Conservation (phyloP, 2,888 invertebrate genomes). For the Emesis russula region DNA sequence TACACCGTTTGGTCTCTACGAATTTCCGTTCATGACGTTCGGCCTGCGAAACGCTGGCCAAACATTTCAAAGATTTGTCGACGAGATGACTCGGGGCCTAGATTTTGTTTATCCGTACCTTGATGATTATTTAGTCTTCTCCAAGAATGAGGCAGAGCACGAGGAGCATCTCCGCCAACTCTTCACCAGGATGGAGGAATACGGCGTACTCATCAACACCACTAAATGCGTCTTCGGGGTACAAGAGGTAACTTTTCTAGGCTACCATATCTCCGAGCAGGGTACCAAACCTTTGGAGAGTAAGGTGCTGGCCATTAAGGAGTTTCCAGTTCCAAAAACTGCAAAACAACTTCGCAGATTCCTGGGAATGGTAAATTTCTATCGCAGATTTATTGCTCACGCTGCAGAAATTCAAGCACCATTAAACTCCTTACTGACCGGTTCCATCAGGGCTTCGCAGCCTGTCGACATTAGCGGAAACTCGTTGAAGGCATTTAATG, state of each 20-base stretch:
- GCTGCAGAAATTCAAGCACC: background rate
- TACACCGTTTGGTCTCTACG: background rate
- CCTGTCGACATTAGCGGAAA: background rate
- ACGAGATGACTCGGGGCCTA: slow-evolving; percentile 81
- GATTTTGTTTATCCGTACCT: slow-evolving; percentile 39
- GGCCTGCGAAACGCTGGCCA: too few relatives aligned
- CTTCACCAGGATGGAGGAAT: slow-evolving; percentile 27
- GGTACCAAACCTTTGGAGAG: slow-evolving; percentile 40
- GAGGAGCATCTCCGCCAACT: slow-evolving; percentile 36
- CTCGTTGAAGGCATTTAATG: background rate
- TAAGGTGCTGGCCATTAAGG: slow-evolving; percentile 38
- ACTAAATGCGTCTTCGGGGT: slow-evolving; percentile 43
- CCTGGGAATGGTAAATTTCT: slow-evolving; percentile 33
- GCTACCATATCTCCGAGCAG: slow-evolving; percentile 29
- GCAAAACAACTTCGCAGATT: slow-evolving; percentile 80
- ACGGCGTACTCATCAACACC: slow-evolving; percentile 43
- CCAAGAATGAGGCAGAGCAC: slow-evolving; percentile 28
- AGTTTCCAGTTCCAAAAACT: slow-evolving; percentile 62
- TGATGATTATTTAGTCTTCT: slow-evolving; percentile 43
- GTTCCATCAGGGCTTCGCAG: background rate
- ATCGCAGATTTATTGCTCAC: background rate
- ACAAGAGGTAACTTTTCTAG: slow-evolving; percentile 29
- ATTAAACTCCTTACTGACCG: background rate
- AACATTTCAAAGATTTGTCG: too few relatives aligned
- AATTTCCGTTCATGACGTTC: too few relatives aligned